Percentiles rank a stretch among this genome's conserved stretches.
Evolutionary conservation across 2,797 vertebrate genomes (phyloP).

Genomic region (Hydrophis major): DNA sequence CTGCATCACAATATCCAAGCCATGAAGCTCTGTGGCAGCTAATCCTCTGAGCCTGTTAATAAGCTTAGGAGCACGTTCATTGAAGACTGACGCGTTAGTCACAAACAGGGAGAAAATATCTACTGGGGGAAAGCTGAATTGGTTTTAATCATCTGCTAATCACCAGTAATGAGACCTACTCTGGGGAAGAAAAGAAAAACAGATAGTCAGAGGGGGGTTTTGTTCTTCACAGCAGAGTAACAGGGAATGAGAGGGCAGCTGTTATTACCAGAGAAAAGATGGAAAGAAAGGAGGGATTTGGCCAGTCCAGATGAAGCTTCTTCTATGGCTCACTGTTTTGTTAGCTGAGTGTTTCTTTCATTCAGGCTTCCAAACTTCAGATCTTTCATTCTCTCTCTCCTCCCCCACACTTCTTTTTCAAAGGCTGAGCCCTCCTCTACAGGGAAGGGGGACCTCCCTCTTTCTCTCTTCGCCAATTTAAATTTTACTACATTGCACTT

Average conservation of each 20-base stretch:
- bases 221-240: constrained; percentile 83
- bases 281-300: constrained; percentile 82
- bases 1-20: constrained; percentile 81
- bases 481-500: constrained; percentile 1
- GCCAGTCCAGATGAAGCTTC: constrained; percentile 80
- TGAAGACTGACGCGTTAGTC: constrained; percentile 82
- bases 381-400: constrained; percentile 65
- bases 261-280: constrained; percentile 79
- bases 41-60: constrained; percentile 87
- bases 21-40: constrained; percentile 78
- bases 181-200: constrained; percentile 87
- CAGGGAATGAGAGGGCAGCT: constrained; percentile 83
- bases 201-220: constrained; percentile 84
- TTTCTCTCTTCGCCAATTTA: constrained; percentile 8
- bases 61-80: constrained; percentile 87
- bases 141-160: constrained; percentile 90
- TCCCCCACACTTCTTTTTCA: constrained; percentile 48
- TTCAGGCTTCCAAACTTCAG: constrained; percentile 73
- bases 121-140: constrained; percentile 85
- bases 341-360: constrained; percentile 81
- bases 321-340: constrained; percentile 75
- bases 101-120: constrained; percentile 84
- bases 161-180: constrained; percentile 88
- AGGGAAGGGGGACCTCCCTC: constrained; percentile 55
- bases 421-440: constrained; percentile 66